These are phyloP conservation scores for Aptenodytes patagonicus DNA, from an alignment of 2,113 vertebrate genomes.

Conservation along the genomic window DNA sequence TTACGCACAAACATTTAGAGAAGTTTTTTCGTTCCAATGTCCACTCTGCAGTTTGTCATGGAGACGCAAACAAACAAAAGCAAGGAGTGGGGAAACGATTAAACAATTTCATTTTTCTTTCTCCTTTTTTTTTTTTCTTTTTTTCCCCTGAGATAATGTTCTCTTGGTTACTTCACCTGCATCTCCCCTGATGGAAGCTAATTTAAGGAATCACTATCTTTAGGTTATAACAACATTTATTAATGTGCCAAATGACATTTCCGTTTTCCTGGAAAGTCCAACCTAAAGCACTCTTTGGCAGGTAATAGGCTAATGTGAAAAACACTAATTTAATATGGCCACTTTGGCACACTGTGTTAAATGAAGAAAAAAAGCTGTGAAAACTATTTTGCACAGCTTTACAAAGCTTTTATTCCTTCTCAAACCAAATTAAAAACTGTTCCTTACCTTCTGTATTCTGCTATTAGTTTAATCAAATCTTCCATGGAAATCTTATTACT, in stretches of 20 bases:
- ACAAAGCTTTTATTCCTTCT: not conserved
- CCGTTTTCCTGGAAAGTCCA: conserved; percentile 10
- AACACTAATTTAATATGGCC: not conserved
- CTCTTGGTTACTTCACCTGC: not conserved
- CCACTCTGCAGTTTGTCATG: not conserved
- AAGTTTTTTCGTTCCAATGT: not conserved
- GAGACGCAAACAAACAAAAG: not conserved
- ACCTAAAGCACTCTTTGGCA: not conserved
- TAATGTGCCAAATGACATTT: not conserved
- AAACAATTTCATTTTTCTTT: not conserved
- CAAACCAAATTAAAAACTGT: not conserved
- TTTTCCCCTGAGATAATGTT: not conserved
- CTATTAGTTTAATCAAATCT: conserved; percentile 90
- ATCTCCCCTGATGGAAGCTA: not conserved
- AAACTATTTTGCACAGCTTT: not conserved
- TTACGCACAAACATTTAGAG: not conserved
- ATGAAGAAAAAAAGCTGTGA: not conserved
- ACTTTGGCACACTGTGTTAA: not conserved
- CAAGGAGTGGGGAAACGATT: not conserved
- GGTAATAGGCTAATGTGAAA: conserved; percentile 3
- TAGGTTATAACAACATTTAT: not conserved
- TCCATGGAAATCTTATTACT: conserved; percentile 94
- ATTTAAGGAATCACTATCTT: not conserved
- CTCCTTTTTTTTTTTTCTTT: not conserved
- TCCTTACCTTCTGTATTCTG: conserved; percentile 89